phyloP scores from a whole-genome alignment of 2,797 vertebrate species.

The Austrolebias charrua region DNA sequence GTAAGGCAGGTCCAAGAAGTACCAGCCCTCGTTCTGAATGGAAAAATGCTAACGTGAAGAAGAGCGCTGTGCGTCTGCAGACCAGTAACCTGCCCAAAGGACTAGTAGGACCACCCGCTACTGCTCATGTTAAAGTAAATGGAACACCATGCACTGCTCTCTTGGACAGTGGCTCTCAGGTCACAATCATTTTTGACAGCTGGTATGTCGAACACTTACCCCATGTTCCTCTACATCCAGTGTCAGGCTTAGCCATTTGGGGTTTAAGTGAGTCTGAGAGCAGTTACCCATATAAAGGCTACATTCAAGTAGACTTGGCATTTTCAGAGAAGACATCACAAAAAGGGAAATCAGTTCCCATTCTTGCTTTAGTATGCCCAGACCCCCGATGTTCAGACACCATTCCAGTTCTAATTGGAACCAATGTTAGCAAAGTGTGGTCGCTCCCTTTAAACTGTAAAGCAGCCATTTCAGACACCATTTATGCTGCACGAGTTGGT shows the following conservation, averaged over 20 bases:
- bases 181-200: conserved; percentile 32
- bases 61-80: neutral
- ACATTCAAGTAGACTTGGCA: neutral
- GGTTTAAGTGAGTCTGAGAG: conserved; percentile 2
- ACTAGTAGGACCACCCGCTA: neutral
- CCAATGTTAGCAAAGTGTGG: neutral
- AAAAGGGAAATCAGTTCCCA: neutral
- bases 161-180: conserved; percentile 14
- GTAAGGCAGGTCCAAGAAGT: neutral
- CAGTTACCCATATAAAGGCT: conserved; percentile 8
- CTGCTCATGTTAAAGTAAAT: neutral
- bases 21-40: fast-evolving
- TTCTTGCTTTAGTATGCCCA: neutral
- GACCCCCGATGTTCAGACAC: neutral
- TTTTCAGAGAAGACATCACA: neutral
- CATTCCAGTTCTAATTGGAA: neutral
- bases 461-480: neutral
- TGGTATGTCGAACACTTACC: conserved; percentile 21
- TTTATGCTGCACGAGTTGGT: neutral
- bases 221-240: conserved; percentile 4
- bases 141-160: neutral
- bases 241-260: conserved; percentile 28
- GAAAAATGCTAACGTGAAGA: neutral
- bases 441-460: neutral
- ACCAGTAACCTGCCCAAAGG: neutral